Base-by-base conservation (phyloP, 1,140 invertebrate genomes). In the Drosophila suzukii region DNA sequence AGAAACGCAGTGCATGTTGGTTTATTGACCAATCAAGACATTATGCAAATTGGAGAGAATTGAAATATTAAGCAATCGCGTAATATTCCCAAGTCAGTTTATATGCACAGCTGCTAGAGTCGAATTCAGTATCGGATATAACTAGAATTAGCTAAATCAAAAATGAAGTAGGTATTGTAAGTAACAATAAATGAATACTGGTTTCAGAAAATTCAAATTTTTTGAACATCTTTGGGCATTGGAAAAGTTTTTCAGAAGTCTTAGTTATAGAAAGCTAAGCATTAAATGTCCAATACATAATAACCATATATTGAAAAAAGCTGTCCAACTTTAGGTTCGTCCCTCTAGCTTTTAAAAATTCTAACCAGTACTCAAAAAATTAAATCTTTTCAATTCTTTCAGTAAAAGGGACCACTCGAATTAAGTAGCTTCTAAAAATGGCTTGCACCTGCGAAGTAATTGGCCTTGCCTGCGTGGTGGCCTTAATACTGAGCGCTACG, bases 401-500 rank as follows among this genome's bases (percentile, higher is more conserved):
- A 85, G 77, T 20, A 63, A 34, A 53, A 17, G 7, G 13, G 8
- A 24, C 24, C 6, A 8, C 15, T 2, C n/a, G 36, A 12, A 15
- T 34, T 12, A 0, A 54, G 15, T 7, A 27, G 7, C 47, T 1
- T 6, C 6, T 13, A 2, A 34, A 47, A 50, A 92, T 92, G 91
- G 81, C 73, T 24, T 92, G 91, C 47, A 58, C 78, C 7, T 92
- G 91, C 61, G 83, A 92, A 68, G 32, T 93, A 17, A 88, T 92
- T 47, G 91, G 91, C 32, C 66, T 93, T 20, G 76, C 91, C 51
- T 89, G 88, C 27, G 50, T 93, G n/a, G 75, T 93, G 20, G 81
- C 90, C 6, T 55, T 93, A 24, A 81, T 94, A 39, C 93, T 93
- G 60, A 93, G 90, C 53, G 84, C 94, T 30, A 94, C 94, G 68